A percentile compares a stretch with the other conserved stretches of the same genome.
These are phyloP conservation scores for Rugalucina vietnamica DNA, from an alignment of 2,888 invertebrate genomes.

Conservation along the genomic window DNA sequence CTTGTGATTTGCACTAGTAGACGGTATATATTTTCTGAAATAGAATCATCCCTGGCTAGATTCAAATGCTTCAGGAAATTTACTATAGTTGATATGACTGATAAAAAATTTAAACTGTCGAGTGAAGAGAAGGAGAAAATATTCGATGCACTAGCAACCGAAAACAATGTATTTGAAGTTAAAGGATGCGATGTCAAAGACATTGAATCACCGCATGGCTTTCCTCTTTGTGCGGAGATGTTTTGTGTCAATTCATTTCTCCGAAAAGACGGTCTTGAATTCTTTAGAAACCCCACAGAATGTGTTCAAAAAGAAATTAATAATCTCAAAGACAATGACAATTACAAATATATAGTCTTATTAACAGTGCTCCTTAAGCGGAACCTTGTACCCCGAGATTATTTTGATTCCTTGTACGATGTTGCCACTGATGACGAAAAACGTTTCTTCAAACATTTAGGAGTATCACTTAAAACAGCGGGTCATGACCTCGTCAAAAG, in stretches of 20 bases:
- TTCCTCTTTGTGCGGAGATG: background rate
- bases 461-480: too few relatives aligned
- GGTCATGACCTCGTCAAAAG: too few relatives aligned
- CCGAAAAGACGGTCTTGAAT: too few relatives aligned
- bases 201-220: background rate
- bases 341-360: too few relatives aligned
- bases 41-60: background rate
- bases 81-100: background rate
- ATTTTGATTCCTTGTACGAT: too few relatives aligned
- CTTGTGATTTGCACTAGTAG: background rate
- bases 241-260: background rate
- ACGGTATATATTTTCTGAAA: background rate
- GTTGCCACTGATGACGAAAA: too few relatives aligned
- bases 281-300: too few relatives aligned
- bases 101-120: background rate
- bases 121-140: background rate
- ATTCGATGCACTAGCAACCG: background rate
- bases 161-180: background rate
- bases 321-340: too few relatives aligned
- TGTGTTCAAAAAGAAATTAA: too few relatives aligned
- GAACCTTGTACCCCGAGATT: too few relatives aligned
- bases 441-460: too few relatives aligned
- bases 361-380: too few relatives aligned
- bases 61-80: background rate
- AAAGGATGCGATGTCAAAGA: background rate